Evolutionary conservation across 2,888 invertebrate genomes (phyloP), one percentile per base, ranked within the genome.

Genomic region (Drosophila paranaensis): DNA sequence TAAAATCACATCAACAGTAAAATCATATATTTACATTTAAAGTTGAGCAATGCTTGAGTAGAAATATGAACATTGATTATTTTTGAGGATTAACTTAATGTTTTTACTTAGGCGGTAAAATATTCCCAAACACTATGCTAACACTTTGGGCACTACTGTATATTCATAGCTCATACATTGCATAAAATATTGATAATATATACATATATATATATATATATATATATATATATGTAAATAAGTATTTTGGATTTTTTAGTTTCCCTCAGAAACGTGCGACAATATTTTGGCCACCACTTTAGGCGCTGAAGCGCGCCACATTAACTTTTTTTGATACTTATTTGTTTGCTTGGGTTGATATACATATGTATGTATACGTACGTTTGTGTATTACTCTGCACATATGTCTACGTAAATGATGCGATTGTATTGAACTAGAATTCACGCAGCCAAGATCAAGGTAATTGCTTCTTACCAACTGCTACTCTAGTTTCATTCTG

Each of bases 381-480:
- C 3, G 10, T 27, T 6, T 27, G 54, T 40, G 51, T 56, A 35
- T 48, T 45, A 39, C 46, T 46, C 6, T 35, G 11, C 53, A 45
- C 53, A 71, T 40, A 56, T 35, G 30, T 27, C 33, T 40, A 25
- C 46, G 33, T 57, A 45, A 37, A 33, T 48, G 60, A 20, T 72
- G 60, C 55, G 39, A 39, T 50, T 77, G 78, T 77, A 67, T 77
- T 77, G 78, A 45, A 75, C 80, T 75, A 79, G 82, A 79, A 82
- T 79, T 79, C 82, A 82, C 82, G 79, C 79, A 82, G 64, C 61
- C 66, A 71, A 79, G 79, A 79, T 79, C 79, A 79, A 79, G 82
- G 82, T 79, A 79, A 79, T 79, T 79, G 79, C 79, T 79, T 79
- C 66, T 82, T 64, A 58, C 54, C 54, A 74, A 71, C 67, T 63